A percentile compares a stretch with the other conserved stretches of the same genome.
Conservation (phyloP, 2,797 vertebrate genomes). For the Prionace glauca region DNA sequence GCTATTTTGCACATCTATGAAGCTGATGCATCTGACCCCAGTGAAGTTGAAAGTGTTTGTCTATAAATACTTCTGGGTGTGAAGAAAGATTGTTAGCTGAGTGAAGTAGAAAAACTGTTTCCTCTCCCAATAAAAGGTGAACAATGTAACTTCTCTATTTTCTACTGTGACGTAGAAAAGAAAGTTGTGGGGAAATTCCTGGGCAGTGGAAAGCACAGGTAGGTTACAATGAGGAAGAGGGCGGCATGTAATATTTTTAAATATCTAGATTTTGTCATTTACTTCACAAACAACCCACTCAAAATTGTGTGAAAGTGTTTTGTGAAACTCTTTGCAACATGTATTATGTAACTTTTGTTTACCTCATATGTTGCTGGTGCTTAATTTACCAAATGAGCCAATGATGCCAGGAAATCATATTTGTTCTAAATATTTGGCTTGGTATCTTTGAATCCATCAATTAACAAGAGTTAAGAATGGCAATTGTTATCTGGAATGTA, state of each 20-base stretch:
- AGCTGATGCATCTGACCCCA: neutral
- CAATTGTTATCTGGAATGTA: neutral
- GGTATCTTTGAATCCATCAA: neutral
- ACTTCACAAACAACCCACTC: neutral
- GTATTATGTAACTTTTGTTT: neutral
- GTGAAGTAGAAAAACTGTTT: neutral
- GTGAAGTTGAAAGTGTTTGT: neutral
- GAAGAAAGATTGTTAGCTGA: neutral
- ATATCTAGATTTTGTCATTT: neutral
- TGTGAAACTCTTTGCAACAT: neutral
- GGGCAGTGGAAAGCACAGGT: neutral
- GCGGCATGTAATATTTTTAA: neutral
- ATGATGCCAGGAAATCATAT: neutral
- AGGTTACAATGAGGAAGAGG: neutral
- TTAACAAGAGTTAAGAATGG: neutral
- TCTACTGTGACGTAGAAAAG: neutral
- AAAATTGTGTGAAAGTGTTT: neutral
- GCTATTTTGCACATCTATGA: neutral
- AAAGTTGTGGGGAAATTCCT: neutral
- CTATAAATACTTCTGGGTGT: neutral
- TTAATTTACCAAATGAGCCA: neutral
- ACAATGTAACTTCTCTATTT: neutral
- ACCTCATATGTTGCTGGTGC: neutral
- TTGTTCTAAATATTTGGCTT: neutral
- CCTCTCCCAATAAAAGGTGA: neutral